A percentile compares a stretch with the other conserved stretches of the same genome.
phyloP scores from a whole-genome alignment of 2,113 vertebrate genomes.

The Stigmatopora argus region DNA sequence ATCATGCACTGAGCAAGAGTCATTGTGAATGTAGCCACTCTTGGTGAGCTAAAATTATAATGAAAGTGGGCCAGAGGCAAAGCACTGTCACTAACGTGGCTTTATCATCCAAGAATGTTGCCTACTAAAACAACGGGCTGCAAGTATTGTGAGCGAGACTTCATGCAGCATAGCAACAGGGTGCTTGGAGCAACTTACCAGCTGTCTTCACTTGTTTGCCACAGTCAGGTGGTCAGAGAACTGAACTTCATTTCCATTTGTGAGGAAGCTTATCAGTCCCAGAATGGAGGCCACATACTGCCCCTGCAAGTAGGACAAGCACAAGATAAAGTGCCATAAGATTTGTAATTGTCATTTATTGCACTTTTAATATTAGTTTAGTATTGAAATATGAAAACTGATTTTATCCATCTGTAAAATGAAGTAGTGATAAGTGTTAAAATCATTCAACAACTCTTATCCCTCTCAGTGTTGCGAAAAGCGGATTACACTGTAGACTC shows the following conservation, averaged over 20 bases:
- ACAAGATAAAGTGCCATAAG: background rate
- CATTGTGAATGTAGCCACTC: conserved; percentile 15
- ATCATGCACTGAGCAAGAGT: conserved; percentile 5
- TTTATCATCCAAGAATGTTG: conserved; percentile 27
- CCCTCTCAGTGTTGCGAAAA: no score
- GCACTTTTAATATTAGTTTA: background rate
- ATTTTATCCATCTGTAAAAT: background rate
- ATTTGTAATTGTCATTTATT: background rate
- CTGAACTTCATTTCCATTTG: conserved; percentile 12
- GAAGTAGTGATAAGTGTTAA: background rate
- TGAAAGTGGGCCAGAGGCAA: conserved; percentile 23
- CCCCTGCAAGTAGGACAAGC: background rate
- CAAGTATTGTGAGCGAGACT: conserved; percentile 33
- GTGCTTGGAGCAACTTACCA: conserved; percentile 22
- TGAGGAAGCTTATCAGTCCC: conserved; percentile 5
- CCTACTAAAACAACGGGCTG: conserved; percentile 45
- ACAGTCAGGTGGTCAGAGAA: conserved; percentile 50
- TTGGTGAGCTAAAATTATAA: conserved; percentile 39
- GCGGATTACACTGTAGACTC: no score
- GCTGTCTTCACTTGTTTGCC: conserved; percentile 50
- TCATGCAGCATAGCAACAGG: conserved; percentile 46
- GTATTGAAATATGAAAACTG: background rate
- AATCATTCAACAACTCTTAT: background rate
- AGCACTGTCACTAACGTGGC: conserved; percentile 33
- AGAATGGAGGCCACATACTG: background rate